phyloP scores from a whole-genome alignment of 2,113 vertebrate genomes.

The Saccopteryx bilineata region DNA sequence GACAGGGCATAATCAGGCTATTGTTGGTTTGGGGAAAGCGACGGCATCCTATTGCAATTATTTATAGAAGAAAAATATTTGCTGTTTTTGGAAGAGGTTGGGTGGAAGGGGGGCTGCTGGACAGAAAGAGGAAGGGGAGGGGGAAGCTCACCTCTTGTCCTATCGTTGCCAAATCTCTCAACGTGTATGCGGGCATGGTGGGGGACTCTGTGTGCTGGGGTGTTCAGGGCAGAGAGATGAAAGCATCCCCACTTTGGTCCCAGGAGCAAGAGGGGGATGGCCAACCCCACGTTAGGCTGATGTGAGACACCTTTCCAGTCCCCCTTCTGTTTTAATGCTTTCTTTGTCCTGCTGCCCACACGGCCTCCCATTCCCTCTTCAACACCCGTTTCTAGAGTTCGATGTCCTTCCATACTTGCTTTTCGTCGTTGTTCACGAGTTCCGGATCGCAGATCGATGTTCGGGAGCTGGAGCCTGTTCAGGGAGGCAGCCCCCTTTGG shows the following conservation, averaged over 20 bases:
- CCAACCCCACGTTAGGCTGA: not conserved
- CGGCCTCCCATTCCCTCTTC: accelerated
- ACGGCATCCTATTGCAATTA: slow-evolving; percentile 94
- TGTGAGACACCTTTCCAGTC: not conserved
- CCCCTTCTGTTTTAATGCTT: not conserved
- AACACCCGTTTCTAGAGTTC: not conserved
- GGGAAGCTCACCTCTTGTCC: slow-evolving; percentile 18
- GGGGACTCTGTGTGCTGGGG: accelerated
- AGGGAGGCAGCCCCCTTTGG: not conserved
- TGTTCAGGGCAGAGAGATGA: not conserved
- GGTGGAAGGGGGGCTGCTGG: slow-evolving; percentile 58
- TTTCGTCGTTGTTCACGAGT: not conserved
- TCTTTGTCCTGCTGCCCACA: accelerated
- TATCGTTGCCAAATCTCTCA: not conserved
- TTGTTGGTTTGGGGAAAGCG: slow-evolving; percentile 92
- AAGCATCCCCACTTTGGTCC: not conserved
- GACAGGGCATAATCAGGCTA: slow-evolving; percentile 91
- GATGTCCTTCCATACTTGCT: accelerated
- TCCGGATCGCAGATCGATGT: not conserved
- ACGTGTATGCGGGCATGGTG: no score
- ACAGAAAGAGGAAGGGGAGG: slow-evolving; percentile 58
- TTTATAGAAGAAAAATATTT: slow-evolving; percentile 95
- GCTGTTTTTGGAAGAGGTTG: slow-evolving; percentile 89
- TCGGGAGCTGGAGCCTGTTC: not conserved
- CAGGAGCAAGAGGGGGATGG: not conserved